Percentiles rank a stretch among this genome's conserved stretches.
Conservation (phyloP, 2,113 vertebrate genomes). For the Phoenicopterus ruber region DNA sequence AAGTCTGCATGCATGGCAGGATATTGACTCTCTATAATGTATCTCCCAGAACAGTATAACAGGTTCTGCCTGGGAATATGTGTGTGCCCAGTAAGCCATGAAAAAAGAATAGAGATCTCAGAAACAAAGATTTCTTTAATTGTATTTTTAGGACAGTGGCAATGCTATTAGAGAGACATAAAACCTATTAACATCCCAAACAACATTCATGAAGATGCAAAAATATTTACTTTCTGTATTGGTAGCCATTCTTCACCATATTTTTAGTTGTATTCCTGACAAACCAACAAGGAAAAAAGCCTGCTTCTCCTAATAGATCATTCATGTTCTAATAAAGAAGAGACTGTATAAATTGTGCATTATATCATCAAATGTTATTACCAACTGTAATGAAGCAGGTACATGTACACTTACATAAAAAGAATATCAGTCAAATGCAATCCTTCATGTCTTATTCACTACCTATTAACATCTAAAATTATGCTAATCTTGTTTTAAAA, state of each 20-base stretch:
- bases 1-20: not conserved
- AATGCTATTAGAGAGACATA: not conserved
- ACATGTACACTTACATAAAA: not conserved
- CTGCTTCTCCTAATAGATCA: not conserved
- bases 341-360: not conserved
- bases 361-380: not conserved
- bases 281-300: not conserved
- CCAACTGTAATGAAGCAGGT: not conserved
- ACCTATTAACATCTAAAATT: not conserved
- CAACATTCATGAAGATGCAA: not conserved
- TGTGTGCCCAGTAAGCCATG: not conserved
- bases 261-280: not conserved
- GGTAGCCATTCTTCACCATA: not conserved
- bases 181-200: not conserved
- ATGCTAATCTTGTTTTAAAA: not conserved
- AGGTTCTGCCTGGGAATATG: not conserved
- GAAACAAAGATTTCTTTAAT: not conserved
- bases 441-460: not conserved
- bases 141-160: not conserved
- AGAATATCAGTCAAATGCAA: not conserved
- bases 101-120: not conserved
- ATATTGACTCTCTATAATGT: not conserved
- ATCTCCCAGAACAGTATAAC: not conserved
- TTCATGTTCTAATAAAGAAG: not conserved
- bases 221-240: not conserved